Evolutionary conservation across 2,113 vertebrate species (phyloP), one percentile per base, ranked within the genome.

Genomic region (Chionomys nivalis): DNA sequence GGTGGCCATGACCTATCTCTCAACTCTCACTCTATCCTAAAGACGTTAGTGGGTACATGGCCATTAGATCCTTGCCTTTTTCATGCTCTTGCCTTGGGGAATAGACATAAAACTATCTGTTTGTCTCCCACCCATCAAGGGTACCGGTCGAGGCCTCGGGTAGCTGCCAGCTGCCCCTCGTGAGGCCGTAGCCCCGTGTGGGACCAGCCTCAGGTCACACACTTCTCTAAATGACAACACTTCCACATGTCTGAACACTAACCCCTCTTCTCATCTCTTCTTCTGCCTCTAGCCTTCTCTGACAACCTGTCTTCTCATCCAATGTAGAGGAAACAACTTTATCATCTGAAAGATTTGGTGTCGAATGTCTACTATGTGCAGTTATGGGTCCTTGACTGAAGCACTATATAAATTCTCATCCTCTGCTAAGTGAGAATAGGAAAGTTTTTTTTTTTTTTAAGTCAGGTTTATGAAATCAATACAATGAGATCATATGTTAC

Each of bases 201-300:
- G 17, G 55, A 19, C 55, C 55, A 58, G 55, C 55, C 55, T 58
- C 17, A 5, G 55, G 17, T 58, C 16, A 58, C 55, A 58, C 55
- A 58, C 17, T 1, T 58, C 17, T 58, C 55, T 58, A 58, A 58
- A 17, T 58, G 55, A 58, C 55, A 58, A 58, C 55, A 58, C 55
- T 58, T 58, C 33, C 33, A 42, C 44, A 3, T 28, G 33, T 70
- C 44, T 76, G 19, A 87, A 87, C 42, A 63, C 70, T 76, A 28
- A 44, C n/a, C 0, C 26, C 14, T 91, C 42, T 95, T 94, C 65
- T n/a, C 33, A 81, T 65, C 23, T n/a, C n/a, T n/a, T n/a, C 42
- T n/a, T 97, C 55, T 44, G 65, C 89, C n/a, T 39, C 28, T 6
- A 93, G 86, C 76, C 65, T 95, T 89, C 79, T 91, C 55, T 91